Percentiles rank a stretch among this genome's conserved stretches.
Conservation (phyloP, 2,797 vertebrate species). For the Amniataba percoides region DNA sequence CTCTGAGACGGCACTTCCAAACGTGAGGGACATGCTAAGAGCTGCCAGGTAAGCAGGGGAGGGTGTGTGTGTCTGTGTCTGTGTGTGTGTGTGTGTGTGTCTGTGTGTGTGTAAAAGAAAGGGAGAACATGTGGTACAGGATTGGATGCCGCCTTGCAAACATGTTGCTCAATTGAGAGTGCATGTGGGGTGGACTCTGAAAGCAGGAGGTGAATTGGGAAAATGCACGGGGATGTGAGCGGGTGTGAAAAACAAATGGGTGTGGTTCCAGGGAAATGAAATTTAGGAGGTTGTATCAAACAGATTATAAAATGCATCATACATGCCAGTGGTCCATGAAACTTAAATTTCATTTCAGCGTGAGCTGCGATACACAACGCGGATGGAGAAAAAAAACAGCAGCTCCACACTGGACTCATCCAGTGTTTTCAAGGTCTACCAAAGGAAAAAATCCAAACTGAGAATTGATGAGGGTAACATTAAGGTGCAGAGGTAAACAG, state of each 20-base stretch:
- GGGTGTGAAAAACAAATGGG: constrained; percentile 24
- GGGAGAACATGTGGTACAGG: constrained; percentile 6
- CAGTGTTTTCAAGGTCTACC: constrained; percentile 15
- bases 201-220: neutral
- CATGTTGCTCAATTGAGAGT: constrained; percentile 23
- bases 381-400: constrained; percentile 10
- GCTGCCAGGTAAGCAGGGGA: constrained; percentile 37
- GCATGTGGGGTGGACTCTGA: constrained; percentile 20
- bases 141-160: constrained; percentile 39
- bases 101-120: constrained; percentile 9
- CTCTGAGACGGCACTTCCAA: constrained; percentile 65
- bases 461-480: constrained; percentile 1
- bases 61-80: constrained; percentile 12
- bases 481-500: constrained; percentile 1
- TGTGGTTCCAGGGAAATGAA: constrained; percentile 37
- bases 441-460: constrained; percentile 15
- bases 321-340: constrained; percentile 41
- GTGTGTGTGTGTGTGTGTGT: constrained; percentile 13
- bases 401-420: constrained; percentile 4
- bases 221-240: constrained; percentile 8
- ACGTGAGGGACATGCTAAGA: constrained; percentile 76
- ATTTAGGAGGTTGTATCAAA: constrained; percentile 20
- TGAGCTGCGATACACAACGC: constrained; percentile 31
- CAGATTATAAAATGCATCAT: constrained; percentile 46
- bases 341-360: constrained; percentile 41